Conservation (phyloP, 2,113 vertebrate genomes). For the Platichthys flesus region DNA sequence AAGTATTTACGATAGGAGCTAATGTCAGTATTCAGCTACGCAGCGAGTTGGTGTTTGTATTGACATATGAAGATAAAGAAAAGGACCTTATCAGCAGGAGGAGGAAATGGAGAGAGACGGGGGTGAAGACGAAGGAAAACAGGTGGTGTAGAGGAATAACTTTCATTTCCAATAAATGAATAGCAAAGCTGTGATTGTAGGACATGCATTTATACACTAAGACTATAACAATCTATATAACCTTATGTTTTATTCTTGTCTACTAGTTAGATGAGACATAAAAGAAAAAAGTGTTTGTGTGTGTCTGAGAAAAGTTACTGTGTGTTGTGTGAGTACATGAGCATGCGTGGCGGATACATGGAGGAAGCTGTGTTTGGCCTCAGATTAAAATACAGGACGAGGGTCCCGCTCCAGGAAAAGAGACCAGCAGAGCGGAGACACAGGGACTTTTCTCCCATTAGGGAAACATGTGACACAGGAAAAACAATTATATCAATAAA, state of each 20-base stretch:
- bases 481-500: constrained; percentile 17
- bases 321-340: constrained; percentile 35
- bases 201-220: background rate
- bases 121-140: constrained; percentile 14
- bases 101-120: background rate
- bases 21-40: constrained; percentile 29
- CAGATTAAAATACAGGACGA: constrained; percentile 77
- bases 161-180: background rate
- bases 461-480: constrained; percentile 31
- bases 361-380: constrained; percentile 79
- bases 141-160: background rate
- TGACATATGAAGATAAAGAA: constrained; percentile 26
- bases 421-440: constrained; percentile 48
- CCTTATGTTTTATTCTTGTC: background rate
- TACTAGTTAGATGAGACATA: background rate
- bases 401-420: constrained; percentile 68
- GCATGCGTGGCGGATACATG: constrained; percentile 60
- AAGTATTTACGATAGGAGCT: constrained; percentile 49
- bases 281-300: background rate
- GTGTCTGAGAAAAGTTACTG: constrained; percentile 27
- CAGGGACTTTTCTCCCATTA: constrained; percentile 58
- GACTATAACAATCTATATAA: background rate
- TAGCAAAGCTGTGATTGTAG: background rate
- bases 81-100: background rate
- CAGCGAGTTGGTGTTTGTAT: constrained; percentile 25